Evolutionary conservation across 2,797 vertebrate genomes (phyloP).

Genomic region (Pyrocephalus nanus): DNA sequence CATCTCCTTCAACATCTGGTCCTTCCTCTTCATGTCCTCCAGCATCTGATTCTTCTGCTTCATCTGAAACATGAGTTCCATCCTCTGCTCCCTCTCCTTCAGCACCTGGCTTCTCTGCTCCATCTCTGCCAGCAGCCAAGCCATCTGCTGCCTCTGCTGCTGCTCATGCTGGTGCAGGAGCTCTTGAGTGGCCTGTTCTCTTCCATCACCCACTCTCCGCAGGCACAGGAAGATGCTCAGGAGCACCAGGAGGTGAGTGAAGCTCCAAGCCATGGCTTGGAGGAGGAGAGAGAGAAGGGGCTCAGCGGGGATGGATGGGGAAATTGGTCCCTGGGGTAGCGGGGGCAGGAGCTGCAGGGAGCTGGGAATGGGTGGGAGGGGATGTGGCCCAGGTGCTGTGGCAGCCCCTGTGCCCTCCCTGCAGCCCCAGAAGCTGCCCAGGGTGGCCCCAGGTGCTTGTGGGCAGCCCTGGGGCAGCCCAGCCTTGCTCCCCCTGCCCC

Average conservation of each 20-base stretch:
- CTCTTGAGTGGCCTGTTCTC: rapidly evolving
- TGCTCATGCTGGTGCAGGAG: rapidly evolving
- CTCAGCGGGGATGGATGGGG: neutral
- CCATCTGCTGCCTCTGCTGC: neutral
- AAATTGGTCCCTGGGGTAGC: neutral
- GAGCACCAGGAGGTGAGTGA: rapidly evolving
- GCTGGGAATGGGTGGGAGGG: neutral
- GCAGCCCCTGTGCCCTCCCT: neutral
- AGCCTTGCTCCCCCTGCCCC: too few species aligned
- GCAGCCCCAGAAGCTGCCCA: too few species aligned
- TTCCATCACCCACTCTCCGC: rapidly evolving
- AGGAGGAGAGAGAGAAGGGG: neutral
- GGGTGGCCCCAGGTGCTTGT: neutral
- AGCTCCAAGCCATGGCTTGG: neutral
- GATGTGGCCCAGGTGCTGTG: too few species aligned
- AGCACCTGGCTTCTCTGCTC: too few species aligned
- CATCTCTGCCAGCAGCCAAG: neutral
- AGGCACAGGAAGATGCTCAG: rapidly evolving
- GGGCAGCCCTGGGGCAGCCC: neutral
- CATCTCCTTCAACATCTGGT: too few species aligned
- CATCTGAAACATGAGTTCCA: too few species aligned
- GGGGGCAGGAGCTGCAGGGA: neutral
- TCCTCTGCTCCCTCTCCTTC: too few species aligned
- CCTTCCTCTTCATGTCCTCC: too few species aligned
- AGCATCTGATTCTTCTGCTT: too few species aligned